These are phyloP conservation scores for Pogonomyrmex californicus DNA, from an alignment of 1,140 invertebrate genomes.

Conservation along the genomic window DNA sequence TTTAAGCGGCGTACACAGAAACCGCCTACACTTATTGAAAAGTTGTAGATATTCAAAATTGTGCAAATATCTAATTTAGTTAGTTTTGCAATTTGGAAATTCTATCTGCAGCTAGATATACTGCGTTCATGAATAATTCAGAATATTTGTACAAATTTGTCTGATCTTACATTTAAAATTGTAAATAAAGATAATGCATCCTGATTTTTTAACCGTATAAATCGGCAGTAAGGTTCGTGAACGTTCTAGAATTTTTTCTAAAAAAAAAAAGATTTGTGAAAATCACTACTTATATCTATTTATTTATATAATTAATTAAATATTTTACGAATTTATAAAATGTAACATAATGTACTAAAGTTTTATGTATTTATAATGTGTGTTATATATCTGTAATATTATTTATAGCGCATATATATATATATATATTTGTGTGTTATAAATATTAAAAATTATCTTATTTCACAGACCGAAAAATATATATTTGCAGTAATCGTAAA, in stretches of 20 bases:
- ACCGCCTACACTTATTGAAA: neutral
- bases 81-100: neutral
- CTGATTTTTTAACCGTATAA: neutral
- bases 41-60: neutral
- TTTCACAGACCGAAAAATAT: neutral
- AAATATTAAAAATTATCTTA: too few relatives aligned
- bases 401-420: too few relatives aligned
- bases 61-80: neutral
- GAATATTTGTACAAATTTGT: neutral
- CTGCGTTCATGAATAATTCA: neutral
- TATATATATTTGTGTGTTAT: too few relatives aligned
- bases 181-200: neutral
- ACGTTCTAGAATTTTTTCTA: neutral
- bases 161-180: neutral
- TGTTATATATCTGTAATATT: too few relatives aligned
- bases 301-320: neutral
- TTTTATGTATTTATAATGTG: too few relatives aligned
- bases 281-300: neutral
- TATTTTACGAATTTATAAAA: too few relatives aligned
- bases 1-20: slow-evolving; percentile 75
- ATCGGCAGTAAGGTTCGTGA: neutral
- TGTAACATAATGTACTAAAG: too few relatives aligned
- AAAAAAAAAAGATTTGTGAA: neutral
- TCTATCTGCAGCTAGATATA: neutral
- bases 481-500: neutral